Base-by-base conservation (phyloP, 2,888 invertebrate species). In the Gerris lacustris region DNA sequence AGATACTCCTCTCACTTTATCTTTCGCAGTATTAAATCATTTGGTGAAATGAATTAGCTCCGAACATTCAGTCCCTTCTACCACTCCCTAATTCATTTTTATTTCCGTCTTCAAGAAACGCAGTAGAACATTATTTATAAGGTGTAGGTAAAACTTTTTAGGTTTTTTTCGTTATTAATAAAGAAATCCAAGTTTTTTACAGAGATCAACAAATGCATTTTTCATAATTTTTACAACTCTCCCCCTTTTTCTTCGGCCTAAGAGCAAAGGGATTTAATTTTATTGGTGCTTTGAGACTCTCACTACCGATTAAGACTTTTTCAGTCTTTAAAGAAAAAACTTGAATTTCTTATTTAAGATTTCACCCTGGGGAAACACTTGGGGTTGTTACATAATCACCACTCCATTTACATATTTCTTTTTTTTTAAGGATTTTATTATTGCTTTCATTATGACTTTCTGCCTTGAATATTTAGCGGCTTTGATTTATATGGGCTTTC, bases 241-340 rank as follows among this genome's bases (percentile, higher is more conserved):
- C 55, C 55, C 55, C 15, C 9, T 11, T 55, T 55, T 55, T 5
- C 15, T 55, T 55, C 31, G 31, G 31, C 31, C 55, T 55, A 11
- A 55, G 11, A 11, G 55, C 15, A 15, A 55, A 55, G 55, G 55
- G 55, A 55, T 55, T 55, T 55, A 55, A 55, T 55, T 55, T 55
- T 55, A 55, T 55, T 55, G 55, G 55, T 55, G 55, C 55, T 55
- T 55, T 55, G 55, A 55, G 55, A 55, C 9, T 55, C 15, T 55
- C 15, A 15, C 15, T 55, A 15, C 15, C 55, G 55, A 55, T 55
- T 55, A 55, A 55, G 55, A 11, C 15, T 55, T 9, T 55, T 55
- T 55, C 15, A 11, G 11, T 55, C 15, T 55, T 55, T 55, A 55
- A 31, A 31, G 31, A 31, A 31, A 31, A 31, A 31, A 31, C 31